phyloP scores from a whole-genome alignment of 1,140 invertebrate genomes.

The Heliconius eleuchia region DNA sequence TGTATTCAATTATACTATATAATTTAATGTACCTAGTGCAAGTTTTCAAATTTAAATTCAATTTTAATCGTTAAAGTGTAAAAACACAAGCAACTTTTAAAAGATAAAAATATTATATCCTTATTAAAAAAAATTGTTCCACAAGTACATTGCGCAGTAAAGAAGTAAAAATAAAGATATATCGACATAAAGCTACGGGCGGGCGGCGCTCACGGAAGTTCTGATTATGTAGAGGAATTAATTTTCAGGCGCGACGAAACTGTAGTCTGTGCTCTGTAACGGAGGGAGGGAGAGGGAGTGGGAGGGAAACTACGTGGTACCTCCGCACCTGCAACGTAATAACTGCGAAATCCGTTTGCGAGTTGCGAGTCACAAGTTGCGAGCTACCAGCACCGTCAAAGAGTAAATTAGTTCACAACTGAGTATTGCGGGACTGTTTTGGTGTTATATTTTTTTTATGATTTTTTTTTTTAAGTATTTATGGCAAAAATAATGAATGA shows the following conservation, averaged over 20 bases:
- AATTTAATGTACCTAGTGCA: no score
- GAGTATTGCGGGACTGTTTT: slow-evolving; percentile 20
- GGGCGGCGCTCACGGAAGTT: slow-evolving; percentile 67
- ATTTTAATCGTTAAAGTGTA: neutral
- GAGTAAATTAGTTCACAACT: slow-evolving; percentile 46
- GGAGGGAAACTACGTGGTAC: slow-evolving; percentile 53
- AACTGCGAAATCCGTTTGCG: slow-evolving; percentile 61
- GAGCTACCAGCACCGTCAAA: slow-evolving; percentile 30
- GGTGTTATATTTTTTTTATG: slow-evolving; percentile 1
- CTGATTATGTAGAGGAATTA: slow-evolving; percentile 80
- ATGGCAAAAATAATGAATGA: slow-evolving; percentile 3
- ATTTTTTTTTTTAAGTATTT: neutral
- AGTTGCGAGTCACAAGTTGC: slow-evolving; percentile 28
- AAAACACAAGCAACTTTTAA: neutral
- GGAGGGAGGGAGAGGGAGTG: slow-evolving; percentile 28
- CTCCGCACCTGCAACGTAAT: slow-evolving; percentile 67
- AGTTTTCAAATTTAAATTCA: no score
- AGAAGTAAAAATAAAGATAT: slow-evolving; percentile 46
- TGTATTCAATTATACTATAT: no score
- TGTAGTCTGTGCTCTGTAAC: slow-evolving; percentile 53
- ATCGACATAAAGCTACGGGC: slow-evolving; percentile 59
- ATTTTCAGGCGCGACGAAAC: slow-evolving; percentile 79
- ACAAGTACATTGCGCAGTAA: slow-evolving; percentile 8
- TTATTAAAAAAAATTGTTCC: neutral
- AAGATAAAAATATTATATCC: neutral